Percentiles rank a stretch among this genome's conserved stretches.
Evolutionary conservation across 2,113 vertebrate species (phyloP).

Genomic region (Orthonyx spaldingii): DNA sequence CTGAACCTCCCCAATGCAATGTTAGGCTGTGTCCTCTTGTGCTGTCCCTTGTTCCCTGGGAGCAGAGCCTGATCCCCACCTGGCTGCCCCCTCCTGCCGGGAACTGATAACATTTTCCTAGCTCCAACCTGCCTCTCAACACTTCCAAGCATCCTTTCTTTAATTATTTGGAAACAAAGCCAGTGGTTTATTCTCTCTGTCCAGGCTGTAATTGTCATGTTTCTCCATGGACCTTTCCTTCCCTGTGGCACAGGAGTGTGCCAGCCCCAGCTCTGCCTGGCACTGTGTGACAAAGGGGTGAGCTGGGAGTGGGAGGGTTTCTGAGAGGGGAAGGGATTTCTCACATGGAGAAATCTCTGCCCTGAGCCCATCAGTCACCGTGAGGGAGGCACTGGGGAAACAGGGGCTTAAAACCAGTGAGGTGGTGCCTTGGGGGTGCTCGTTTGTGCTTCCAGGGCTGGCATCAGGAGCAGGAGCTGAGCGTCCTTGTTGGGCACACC

Average conservation of each 20-base stretch:
- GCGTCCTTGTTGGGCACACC: rapidly evolving
- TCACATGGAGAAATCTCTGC: background rate
- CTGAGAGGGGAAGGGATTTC: background rate
- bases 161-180: background rate
- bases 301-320: background rate
- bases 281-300: background rate
- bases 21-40: background rate
- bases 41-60: background rate
- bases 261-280: background rate
- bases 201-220: background rate
- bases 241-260: background rate
- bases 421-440: background rate
- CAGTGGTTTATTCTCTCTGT: background rate
- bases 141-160: background rate
- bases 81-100: background rate
- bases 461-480: background rate
- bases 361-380: background rate
- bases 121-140: background rate
- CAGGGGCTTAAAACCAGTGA: background rate
- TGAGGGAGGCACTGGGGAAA: background rate
- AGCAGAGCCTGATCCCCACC: background rate
- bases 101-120: background rate
- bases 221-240: background rate
- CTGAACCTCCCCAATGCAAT: background rate
- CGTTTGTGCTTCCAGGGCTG: background rate